A percentile compares a stretch with the other conserved stretches of the same genome.
Evolutionary conservation across 2,113 vertebrate genomes (phyloP).

Genomic region (Trematocara marginatum): DNA sequence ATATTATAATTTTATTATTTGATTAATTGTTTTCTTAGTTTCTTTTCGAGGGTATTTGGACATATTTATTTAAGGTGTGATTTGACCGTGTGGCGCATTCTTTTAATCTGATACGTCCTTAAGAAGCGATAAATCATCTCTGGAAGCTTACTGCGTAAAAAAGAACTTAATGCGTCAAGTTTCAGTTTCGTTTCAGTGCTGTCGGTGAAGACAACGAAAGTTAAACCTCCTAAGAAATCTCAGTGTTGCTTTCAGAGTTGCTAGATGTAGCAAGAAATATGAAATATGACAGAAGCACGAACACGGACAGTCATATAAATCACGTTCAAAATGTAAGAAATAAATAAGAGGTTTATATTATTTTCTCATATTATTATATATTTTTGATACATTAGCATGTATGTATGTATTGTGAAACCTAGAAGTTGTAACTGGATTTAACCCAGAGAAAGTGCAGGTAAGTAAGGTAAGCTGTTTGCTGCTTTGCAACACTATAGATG

Average conservation of each 20-base stretch:
- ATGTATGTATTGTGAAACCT: not conserved
- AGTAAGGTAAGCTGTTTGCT: not conserved
- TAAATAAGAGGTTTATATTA: not conserved
- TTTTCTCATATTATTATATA: not conserved
- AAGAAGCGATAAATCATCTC: not conserved
- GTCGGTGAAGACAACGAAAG: not conserved
- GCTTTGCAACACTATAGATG: not conserved
- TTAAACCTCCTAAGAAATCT: not conserved
- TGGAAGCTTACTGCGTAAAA: not conserved
- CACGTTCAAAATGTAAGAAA: not conserved
- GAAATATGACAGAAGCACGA: not conserved
- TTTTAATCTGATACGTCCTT: not conserved
- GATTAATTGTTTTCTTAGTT: not conserved
- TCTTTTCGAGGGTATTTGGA: not conserved
- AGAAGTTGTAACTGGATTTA: not conserved
- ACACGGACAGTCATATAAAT: not conserved
- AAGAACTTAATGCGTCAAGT: not conserved
- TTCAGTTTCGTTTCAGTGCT: constrained; percentile 59
- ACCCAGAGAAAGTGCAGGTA: not conserved
- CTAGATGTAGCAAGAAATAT: not conserved
- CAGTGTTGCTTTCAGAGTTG: not conserved
- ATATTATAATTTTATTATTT: not conserved
- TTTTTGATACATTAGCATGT: not conserved
- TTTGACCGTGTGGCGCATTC: not conserved
- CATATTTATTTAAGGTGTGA: not conserved